A percentile compares a stretch with the other conserved stretches of the same genome.
Conservation (phyloP, 2,113 vertebrate genomes). For the Campylomormyrus tamandua region DNA sequence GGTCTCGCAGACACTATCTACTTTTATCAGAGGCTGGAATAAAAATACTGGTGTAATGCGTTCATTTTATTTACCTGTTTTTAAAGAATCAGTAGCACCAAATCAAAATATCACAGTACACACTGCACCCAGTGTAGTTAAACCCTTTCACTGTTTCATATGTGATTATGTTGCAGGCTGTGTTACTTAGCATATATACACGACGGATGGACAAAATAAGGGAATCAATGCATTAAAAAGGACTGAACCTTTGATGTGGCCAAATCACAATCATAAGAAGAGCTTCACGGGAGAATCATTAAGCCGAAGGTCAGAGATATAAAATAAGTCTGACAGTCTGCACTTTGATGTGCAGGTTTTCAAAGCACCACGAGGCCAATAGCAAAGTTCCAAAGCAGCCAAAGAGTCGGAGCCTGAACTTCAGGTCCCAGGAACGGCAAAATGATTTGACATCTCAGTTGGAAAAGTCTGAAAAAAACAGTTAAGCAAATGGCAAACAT, state of each 20-base stretch:
- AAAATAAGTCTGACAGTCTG: background rate
- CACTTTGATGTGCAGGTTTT: background rate
- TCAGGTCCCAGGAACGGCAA: background rate
- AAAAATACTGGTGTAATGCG: background rate
- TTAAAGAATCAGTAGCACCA: background rate
- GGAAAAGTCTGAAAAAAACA: background rate
- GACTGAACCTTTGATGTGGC: background rate
- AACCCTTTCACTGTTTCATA: background rate
- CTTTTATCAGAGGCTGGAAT: background rate
- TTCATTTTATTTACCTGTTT: background rate
- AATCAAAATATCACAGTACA: background rate
- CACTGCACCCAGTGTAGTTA: background rate
- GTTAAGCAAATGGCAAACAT: background rate
- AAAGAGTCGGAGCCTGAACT: background rate
- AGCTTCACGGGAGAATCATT: background rate
- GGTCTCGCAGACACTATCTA: background rate
- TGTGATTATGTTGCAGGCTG: background rate
- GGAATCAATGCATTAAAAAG: background rate
- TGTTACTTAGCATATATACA: background rate
- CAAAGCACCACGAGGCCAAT: background rate
- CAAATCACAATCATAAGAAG: background rate
- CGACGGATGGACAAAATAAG: background rate
- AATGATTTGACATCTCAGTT: background rate
- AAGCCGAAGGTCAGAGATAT: background rate
- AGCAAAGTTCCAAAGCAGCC: background rate